A percentile compares a stretch with the other conserved stretches of the same genome.
Evolutionary conservation across 2,113 vertebrate genomes (phyloP).

Genomic region (Onychorhynchus coronatus): DNA sequence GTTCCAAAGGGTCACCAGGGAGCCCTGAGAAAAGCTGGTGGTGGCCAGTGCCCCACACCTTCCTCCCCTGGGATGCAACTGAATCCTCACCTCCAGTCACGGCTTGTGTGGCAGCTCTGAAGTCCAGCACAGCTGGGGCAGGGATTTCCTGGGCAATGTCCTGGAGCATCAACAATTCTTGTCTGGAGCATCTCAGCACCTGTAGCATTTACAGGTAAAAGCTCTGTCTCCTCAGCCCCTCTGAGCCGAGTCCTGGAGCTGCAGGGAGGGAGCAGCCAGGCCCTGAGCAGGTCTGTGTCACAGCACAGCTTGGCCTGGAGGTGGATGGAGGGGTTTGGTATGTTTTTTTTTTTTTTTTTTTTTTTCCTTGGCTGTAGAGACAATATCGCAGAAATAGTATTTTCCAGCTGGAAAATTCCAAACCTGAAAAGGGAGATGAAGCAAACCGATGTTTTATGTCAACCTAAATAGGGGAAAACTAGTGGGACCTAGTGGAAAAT

Average conservation of each 20-base stretch:
- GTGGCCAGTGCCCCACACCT: neutral
- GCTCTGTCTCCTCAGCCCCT: neutral
- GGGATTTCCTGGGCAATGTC: neutral
- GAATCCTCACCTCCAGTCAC: neutral
- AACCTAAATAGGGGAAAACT: too few species aligned
- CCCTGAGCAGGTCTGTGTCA: neutral
- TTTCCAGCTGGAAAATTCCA: neutral
- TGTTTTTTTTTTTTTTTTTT: too few species aligned
- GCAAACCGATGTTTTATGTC: neutral
- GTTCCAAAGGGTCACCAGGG: neutral
- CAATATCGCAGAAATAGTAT: neutral
- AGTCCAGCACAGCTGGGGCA: accelerated
- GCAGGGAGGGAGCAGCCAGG: neutral
- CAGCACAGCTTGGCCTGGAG: neutral
- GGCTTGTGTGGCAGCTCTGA: neutral
- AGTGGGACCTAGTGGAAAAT: neutral
- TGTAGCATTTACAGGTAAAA: neutral
- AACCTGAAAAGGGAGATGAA: neutral
- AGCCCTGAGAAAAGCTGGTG: neutral
- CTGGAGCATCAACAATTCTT: neutral
- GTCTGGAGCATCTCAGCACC: neutral
- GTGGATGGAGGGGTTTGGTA: neutral
- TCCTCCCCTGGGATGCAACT: neutral
- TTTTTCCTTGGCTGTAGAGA: neutral
- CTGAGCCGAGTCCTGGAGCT: neutral